phyloP scores from a whole-genome alignment of 1,140 invertebrate species.

The Macrobrachium rosenbergii region DNA sequence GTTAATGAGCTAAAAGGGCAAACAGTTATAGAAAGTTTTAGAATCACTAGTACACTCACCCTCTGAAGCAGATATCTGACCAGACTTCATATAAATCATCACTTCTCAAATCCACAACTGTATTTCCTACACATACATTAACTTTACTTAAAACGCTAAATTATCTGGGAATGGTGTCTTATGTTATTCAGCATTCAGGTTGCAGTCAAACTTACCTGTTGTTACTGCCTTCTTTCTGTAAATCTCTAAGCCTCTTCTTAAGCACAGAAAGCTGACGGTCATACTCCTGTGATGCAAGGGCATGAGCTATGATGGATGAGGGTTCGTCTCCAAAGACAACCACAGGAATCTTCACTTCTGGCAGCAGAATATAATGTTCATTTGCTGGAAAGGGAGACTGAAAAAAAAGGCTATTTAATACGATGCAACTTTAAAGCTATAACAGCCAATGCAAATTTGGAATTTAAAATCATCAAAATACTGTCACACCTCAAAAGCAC shows the following conservation, averaged over 20 bases:
- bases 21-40: too few relatives aligned
- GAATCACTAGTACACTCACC: too few relatives aligned
- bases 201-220: not conserved
- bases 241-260: constrained; percentile 69
- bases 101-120: too few relatives aligned
- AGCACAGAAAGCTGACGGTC: constrained; percentile 74
- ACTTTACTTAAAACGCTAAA: too few relatives aligned
- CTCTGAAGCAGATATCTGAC: too few relatives aligned
- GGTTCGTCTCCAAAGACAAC: constrained; percentile 88
- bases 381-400: constrained; percentile 75
- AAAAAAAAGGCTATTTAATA: constrained; percentile 63
- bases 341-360: constrained; percentile 78
- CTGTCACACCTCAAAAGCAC: too few relatives aligned
- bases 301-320: constrained; percentile 91
- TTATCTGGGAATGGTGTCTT: not conserved
- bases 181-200: not conserved
- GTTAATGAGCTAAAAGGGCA: too few relatives aligned
- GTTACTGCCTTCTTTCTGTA: constrained; percentile 64
- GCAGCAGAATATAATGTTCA: constrained; percentile 77
- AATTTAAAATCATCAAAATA: too few relatives aligned
- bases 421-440: too few relatives aligned
- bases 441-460: too few relatives aligned
- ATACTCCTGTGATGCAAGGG: constrained; percentile 82
- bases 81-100: too few relatives aligned
- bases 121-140: too few relatives aligned